Percentiles rank a stretch among this genome's conserved stretches.
Evolutionary conservation across 2,888 invertebrate species (phyloP).

Genomic region (Eumacrocentrus americanus): DNA sequence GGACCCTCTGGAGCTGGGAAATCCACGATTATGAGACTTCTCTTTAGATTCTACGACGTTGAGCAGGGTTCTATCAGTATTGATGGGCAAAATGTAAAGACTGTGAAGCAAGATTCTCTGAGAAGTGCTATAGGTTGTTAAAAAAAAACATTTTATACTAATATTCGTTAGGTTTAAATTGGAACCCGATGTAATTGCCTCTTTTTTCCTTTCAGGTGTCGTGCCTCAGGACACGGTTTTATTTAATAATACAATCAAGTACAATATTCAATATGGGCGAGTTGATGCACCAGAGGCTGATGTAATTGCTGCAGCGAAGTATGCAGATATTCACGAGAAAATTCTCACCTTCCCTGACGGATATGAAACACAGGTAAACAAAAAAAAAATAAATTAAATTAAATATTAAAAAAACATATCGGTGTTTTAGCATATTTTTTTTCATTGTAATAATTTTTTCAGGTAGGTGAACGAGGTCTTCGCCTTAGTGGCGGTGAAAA

Average conservation of each 20-base stretch:
- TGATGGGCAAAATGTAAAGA: conserved; percentile 87
- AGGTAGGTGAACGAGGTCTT: conserved; percentile 94
- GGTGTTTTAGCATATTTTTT: too few relatives aligned
- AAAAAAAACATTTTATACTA: too few relatives aligned
- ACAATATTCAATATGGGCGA: conserved; percentile 93
- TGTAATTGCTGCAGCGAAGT: conserved; percentile 85
- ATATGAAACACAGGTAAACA: conserved; percentile 83
- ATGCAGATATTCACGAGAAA: conserved; percentile 92
- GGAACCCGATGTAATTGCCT: too few relatives aligned
- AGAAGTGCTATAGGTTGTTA: conserved; percentile 80
- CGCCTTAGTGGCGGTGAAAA: conserved; percentile 97
- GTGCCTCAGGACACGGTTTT: conserved; percentile 98
- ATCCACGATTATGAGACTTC: conserved; percentile 91
- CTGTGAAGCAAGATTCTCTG: conserved; percentile 84
- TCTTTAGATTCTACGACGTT: conserved; percentile 97
- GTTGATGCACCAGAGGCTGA: conserved; percentile 79
- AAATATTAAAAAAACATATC: too few relatives aligned
- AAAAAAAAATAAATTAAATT: too few relatives aligned
- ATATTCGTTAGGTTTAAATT: too few relatives aligned
- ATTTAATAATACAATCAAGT: conserved; percentile 91
- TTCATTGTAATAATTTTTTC: conserved; percentile 9
- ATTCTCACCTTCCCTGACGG: conserved; percentile 90
- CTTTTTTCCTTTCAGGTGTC: conserved; percentile 68
- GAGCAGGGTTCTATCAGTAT: conserved; percentile 84
- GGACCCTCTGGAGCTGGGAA: conserved; percentile 93